A percentile compares a stretch with the other conserved stretches of the same genome.
phyloP scores from a whole-genome alignment of 2,888 invertebrate species.

The Agriopis aurantiaria region DNA sequence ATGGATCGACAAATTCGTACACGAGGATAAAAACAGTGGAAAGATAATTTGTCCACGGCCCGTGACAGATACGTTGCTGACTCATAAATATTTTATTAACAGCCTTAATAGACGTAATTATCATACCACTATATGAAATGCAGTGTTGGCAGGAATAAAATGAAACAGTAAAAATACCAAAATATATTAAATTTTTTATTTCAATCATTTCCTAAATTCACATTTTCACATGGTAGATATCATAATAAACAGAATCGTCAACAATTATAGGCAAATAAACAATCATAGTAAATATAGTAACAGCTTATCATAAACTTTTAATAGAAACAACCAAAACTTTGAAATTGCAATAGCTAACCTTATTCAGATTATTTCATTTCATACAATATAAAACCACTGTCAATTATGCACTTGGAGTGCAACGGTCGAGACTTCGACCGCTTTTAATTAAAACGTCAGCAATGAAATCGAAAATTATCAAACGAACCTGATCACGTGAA shows the following conservation, averaged over 20 bases:
- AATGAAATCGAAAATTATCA: not conserved
- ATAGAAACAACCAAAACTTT: conserved; percentile 1
- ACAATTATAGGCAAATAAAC: conserved; percentile 4
- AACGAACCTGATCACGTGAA: conserved; percentile 14
- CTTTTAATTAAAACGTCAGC: not conserved
- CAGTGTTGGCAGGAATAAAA: not conserved
- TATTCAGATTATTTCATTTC: conserved; percentile 1
- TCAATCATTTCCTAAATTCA: conserved; percentile 9
- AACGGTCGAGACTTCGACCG: not conserved
- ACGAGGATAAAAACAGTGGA: no score
- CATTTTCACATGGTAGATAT: conserved; percentile 3
- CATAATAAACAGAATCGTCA: conserved; percentile 1
- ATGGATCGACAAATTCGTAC: no score
- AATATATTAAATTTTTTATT: conserved; percentile 15
- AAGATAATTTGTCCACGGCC: no score
- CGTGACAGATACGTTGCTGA: no score
- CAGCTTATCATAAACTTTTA: conserved; percentile 17
- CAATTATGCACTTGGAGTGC: not conserved
- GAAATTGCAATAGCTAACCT: not conserved
- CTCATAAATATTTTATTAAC: no score
- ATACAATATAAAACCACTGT: not conserved
- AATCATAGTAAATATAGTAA: conserved; percentile 21
- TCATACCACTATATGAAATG: no score
- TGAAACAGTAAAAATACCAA: not conserved
- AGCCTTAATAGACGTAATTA: no score